Percentiles rank a stretch among this genome's conserved stretches.
These are phyloP conservation scores for Neodiprion fabricii DNA, from an alignment of 1,140 invertebrate species.

Conservation along the genomic window DNA sequence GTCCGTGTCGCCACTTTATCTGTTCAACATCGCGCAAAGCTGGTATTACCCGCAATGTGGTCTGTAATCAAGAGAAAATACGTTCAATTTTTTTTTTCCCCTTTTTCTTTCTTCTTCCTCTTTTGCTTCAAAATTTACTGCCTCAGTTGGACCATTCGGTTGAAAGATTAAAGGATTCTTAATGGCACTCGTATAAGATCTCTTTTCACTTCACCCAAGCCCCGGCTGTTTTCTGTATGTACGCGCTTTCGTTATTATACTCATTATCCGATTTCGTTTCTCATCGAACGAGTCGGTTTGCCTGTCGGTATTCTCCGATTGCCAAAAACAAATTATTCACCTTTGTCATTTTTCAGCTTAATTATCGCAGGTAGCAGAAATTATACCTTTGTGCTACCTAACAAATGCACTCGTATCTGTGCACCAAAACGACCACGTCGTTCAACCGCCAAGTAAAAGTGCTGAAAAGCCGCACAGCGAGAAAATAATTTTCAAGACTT, in stretches of 20 bases:
- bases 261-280: background rate
- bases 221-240: background rate
- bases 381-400: too few species aligned
- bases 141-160: background rate
- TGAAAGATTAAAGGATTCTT: slow-evolving; percentile 5
- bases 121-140: background rate
- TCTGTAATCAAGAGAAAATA: too few species aligned
- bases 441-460: too few species aligned
- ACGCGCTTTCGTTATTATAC: background rate
- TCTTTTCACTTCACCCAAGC: background rate
- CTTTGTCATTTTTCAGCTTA: too few species aligned
- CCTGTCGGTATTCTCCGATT: background rate
- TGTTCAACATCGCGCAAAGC: background rate
- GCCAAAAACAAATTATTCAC: background rate
- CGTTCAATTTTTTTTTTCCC: background rate
- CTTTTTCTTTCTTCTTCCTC: background rate
- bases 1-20: background rate
- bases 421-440: too few species aligned
- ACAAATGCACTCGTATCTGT: too few species aligned
- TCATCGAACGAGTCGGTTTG: background rate
- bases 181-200: background rate
- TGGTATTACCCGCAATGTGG: too few species aligned
- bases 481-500: too few species aligned
- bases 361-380: too few species aligned
- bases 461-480: too few species aligned